phyloP scores from a whole-genome alignment of 2,888 invertebrate species.

The Lasioglossum marginatum region DNA sequence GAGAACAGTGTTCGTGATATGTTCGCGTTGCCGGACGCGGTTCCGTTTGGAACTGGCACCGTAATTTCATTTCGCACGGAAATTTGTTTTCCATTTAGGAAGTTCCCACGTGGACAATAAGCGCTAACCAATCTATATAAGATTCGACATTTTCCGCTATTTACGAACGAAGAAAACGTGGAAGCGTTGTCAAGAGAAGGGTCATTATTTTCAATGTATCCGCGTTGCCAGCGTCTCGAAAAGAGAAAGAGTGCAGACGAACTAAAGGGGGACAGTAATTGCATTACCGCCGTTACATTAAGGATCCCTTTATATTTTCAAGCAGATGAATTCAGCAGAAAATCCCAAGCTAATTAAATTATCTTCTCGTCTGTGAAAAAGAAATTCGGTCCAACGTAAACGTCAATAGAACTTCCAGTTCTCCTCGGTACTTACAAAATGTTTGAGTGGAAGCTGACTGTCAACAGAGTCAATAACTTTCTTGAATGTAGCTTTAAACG shows the following conservation, averaged over 20 bases:
- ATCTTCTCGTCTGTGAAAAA: conserved; percentile 2
- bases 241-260: background rate
- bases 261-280: conserved; percentile 28
- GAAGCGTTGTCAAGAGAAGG: background rate
- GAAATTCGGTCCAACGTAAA: conserved; percentile 7
- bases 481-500: background rate
- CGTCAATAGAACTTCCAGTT: background rate
- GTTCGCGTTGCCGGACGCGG: background rate
- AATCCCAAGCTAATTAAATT: conserved; percentile 50
- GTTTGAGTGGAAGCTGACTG: background rate
- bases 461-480: background rate
- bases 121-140: background rate
- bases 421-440: background rate
- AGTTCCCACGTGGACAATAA: background rate
- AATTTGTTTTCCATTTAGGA: background rate
- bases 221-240: background rate
- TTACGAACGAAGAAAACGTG: background rate
- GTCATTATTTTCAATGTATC: conserved; percentile 31
- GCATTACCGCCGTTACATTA: conserved; percentile 18
- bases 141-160: background rate
- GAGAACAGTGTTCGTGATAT: background rate
- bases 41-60: background rate
- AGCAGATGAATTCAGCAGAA: conserved; percentile 31
- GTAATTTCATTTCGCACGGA: conserved; percentile 9
- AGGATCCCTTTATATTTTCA: conserved; percentile 30